Base-by-base conservation (phyloP, 2,888 invertebrate species). In the Mystacides longicornis region DNA sequence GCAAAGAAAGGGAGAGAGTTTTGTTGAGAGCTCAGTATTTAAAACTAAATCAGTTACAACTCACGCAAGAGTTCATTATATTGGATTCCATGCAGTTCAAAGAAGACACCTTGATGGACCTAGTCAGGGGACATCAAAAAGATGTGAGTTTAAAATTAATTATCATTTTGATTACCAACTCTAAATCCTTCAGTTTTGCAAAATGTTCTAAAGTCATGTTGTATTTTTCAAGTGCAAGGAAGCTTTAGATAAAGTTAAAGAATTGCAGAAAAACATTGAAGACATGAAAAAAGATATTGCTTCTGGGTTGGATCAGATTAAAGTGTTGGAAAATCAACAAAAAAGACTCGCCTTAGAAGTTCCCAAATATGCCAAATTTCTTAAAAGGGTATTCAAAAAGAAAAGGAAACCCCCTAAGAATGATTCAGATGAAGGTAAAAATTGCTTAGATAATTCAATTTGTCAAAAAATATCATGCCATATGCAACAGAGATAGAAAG, bases 351-450 rank as follows among this genome's bases (percentile, higher is more conserved):
- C 42, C 2, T 22, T n/a, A 1, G 54, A 57, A 7, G 51, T 51
- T 2, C 56, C 52, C 47, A 57, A 87, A 67, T 93, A 88, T 67
- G 81, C 80, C 4, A 85, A 87, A 64, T 93, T 91, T 66, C 69
- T 94, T 43, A 79, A 81, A 19, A 82, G 85, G 64, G 90, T 94
- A 54, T 93, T 87, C 65, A 88, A 85, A 66, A 93, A 90, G 67
- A 90, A 88, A 65, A 89, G 85, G 65, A 86, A 86, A 59, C 81
- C 85, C 4, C 82, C 83, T 0, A 86, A 86, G 65, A 71, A 66
- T 49, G 76, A 37, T 14, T 37, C 37, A 3, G 37, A 37, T n/a
- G 14, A 14, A n/a, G 37, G 37, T 37, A 37, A 7, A 16, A 37
- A n/a, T 14, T 14, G 7, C 16, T n/a, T n/a, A 7, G 7, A 7